Base-by-base conservation (phyloP, 2,797 vertebrate species). In the Rallus crepitans region DNA sequence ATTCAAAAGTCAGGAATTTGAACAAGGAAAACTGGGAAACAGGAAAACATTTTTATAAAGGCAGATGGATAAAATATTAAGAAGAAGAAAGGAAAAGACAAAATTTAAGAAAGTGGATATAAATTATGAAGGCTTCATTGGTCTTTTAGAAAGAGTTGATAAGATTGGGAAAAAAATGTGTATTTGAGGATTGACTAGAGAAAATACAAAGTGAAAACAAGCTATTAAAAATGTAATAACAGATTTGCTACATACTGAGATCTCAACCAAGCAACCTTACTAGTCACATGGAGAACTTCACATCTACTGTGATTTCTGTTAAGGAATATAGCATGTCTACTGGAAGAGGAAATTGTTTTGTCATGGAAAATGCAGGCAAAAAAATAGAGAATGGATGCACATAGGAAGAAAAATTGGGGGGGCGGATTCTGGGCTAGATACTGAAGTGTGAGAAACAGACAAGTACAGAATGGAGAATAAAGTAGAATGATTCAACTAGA, bases 1-100 rank as follows among this genome's bases (percentile, higher is more conserved):
- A 94, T 84, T 88, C 70, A 76, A 83, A 90, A 90, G 17, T 88
- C 87, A 61, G 72, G 79, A 93, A 94, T 79, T 73, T 66, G 91
- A 82, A 69, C 33, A 82, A 52, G 37, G 33, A 68, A 61, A 59
- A 82, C 6, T 39, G 24, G 24, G 63, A 86, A 91, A 65, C 8
- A 70, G 37, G 53, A 72, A 78, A 90, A 78, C 39, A 31, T 9
- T 21, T 86, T 90, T 88, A 65, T 91, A 61, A 42, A 42, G 33
- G 35, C 20, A 88, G 27, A 55, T 13, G 42, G 27, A 78, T 37
- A 81, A 94, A 87, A 80, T 37, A 68, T 3, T 61, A 48, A 65
- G 39, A 75, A 82, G n/a, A 61, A 66, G 12, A 65, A 82, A 79
- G 30, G 30, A 82, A 73, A 63, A 48, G 15, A 63, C 3, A 9